Evolutionary conservation across 2,888 invertebrate species (phyloP).

Genomic region (Serrognathus titanus): DNA sequence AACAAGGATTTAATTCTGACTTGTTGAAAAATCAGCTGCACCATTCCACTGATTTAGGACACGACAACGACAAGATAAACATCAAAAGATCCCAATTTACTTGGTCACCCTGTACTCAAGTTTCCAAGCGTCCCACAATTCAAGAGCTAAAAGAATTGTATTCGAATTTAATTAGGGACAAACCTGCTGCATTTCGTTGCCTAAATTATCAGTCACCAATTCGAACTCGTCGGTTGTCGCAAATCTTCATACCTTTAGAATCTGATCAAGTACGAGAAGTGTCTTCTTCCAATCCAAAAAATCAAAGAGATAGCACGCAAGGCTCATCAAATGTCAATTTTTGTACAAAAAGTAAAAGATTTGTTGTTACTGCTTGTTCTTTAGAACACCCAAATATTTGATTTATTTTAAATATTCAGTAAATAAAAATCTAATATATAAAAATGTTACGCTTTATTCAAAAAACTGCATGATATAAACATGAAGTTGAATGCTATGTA

Average conservation of each 20-base stretch:
- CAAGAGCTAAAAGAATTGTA: constrained; percentile 29
- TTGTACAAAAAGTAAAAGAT: constrained; percentile 19
- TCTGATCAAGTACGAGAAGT: neutral
- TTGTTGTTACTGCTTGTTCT: constrained; percentile 33
- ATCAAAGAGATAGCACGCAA: neutral
- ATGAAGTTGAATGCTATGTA: constrained; percentile 4
- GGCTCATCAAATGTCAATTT: neutral
- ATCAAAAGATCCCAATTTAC: constrained; percentile 31
- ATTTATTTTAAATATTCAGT: neutral
- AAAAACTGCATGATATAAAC: constrained; percentile 3
- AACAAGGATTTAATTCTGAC: constrained; percentile 4
- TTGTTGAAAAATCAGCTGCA: constrained; percentile 21
- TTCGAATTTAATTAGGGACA: constrained; percentile 21
- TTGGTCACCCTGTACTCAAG: constrained; percentile 35
- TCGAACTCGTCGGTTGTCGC: constrained; percentile 23
- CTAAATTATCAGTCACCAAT: neutral
- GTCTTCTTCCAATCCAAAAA: neutral
- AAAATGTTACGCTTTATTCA: constrained; percentile 17
- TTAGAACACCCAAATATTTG: constrained; percentile 6
- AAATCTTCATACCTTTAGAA: constrained; percentile 21
- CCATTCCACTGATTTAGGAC: constrained; percentile 33
- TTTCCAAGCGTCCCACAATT: constrained; percentile 24
- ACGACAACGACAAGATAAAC: constrained; percentile 24
- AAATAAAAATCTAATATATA: constrained; percentile 4
- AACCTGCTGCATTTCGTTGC: constrained; percentile 11